Percentiles rank a stretch among this genome's conserved stretches.
Conservation (phyloP, 53 echinoderm and acorn worm genomes). For the Paracentrotus lividus region DNA sequence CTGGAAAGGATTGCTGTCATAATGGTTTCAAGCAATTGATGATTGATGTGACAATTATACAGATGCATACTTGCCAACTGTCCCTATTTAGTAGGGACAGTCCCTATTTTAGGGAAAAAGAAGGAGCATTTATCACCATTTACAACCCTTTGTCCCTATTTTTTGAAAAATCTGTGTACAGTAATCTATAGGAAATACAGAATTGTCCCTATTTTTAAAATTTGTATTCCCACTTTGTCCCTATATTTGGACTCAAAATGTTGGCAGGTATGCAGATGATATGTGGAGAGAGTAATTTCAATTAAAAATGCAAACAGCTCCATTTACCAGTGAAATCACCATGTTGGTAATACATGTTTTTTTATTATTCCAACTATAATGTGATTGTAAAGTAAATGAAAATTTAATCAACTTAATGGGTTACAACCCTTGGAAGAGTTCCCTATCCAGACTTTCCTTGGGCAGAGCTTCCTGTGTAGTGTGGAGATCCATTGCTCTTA, state of each 20-base stretch:
- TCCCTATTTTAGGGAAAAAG: too few species aligned
- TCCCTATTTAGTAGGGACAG: too few species aligned
- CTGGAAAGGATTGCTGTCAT: background rate
- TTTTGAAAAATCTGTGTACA: too few species aligned
- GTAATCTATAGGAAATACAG: too few species aligned
- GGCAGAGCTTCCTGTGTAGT: background rate
- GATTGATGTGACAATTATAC: constrained; percentile 11
- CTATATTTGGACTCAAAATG: too few species aligned
- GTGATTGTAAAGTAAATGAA: background rate
- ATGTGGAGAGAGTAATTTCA: background rate
- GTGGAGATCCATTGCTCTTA: background rate
- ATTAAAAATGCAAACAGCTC: background rate
- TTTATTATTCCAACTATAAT: background rate
- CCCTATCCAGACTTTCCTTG: background rate
- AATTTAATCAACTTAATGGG: background rate
- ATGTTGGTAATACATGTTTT: background rate
- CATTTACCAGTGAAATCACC: background rate
- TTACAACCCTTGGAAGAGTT: background rate
- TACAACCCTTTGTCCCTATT: too few species aligned
- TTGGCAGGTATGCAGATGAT: too few species aligned
- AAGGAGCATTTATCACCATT: too few species aligned
- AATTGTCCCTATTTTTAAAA: too few species aligned
- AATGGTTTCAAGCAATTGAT: constrained; percentile 4
- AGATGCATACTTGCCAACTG: too few species aligned
- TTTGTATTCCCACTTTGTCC: too few species aligned